Percentiles rank a stretch among this genome's conserved stretches.
These are phyloP conservation scores for Nylanderia fulva DNA, from an alignment of 1,140 invertebrate genomes.

Conservation along the genomic window DNA sequence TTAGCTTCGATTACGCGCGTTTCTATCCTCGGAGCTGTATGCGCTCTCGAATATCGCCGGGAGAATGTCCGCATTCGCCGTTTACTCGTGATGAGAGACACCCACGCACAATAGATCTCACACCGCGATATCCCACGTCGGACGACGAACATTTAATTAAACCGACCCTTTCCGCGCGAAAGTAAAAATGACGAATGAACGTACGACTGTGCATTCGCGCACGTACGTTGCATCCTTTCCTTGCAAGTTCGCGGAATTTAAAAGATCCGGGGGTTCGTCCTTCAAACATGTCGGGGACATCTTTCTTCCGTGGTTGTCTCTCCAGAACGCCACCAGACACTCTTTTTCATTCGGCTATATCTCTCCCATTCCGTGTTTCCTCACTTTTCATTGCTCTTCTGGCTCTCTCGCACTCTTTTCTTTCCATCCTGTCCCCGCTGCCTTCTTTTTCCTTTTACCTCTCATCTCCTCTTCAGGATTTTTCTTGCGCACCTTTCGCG, in stretches of 20 bases:
- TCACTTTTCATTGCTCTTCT: conserved; percentile 48
- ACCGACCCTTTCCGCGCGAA: not conserved
- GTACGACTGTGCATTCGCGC: not conserved
- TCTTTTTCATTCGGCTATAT: conserved; percentile 56
- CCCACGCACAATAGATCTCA: conserved; percentile 3
- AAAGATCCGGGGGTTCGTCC: conserved; percentile 13
- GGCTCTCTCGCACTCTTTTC: not conserved
- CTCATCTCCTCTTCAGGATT: conserved; percentile 18
- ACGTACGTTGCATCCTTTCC: not conserved
- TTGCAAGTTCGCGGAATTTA: conserved; percentile 39
- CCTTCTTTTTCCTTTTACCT: too few species aligned
- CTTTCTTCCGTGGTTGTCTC: conserved; percentile 55
- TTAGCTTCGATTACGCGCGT: not conserved
- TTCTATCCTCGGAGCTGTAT: not conserved
- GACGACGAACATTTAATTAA: conserved; percentile 54
- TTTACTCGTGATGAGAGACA: conserved; percentile 10
- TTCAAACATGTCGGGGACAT: conserved; percentile 43
- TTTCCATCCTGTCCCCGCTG: not conserved
- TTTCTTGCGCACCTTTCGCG: conserved; percentile 26
- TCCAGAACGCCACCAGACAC: conserved; percentile 39
- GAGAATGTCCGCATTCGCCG: conserved; percentile 5
- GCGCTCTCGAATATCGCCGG: conserved; percentile 3
- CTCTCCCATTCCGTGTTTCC: conserved; percentile 53
- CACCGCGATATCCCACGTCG: not conserved
- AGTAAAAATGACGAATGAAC: conserved; percentile 37